Percentiles rank a stretch among this genome's conserved stretches.
These are phyloP conservation scores for Zosterops japonicus DNA, from an alignment of 2,113 vertebrate genomes.

Conservation along the genomic window DNA sequence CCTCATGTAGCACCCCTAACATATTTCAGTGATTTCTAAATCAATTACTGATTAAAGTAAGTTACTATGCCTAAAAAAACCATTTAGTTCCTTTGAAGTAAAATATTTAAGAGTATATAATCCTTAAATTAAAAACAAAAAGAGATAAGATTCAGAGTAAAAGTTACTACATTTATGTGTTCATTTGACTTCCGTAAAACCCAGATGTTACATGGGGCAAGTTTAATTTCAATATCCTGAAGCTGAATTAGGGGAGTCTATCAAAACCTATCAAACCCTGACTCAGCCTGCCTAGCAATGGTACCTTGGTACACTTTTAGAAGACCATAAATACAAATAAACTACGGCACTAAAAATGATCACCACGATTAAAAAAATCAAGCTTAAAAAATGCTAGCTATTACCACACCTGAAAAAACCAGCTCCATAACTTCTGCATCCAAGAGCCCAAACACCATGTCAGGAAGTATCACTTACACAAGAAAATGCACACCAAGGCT, in stretches of 20 bases:
- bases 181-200: neutral
- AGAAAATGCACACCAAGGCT: neutral
- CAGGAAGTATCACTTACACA: neutral
- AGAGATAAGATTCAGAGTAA: neutral
- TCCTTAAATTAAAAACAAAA: neutral
- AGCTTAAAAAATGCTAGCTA: neutral
- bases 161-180: neutral
- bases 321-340: neutral
- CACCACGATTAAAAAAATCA: neutral
- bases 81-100: neutral
- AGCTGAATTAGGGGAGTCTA: neutral
- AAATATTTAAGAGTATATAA: neutral
- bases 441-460: neutral
- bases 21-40: neutral
- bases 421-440: neutral
- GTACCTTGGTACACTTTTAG: neutral
- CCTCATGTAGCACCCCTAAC: neutral
- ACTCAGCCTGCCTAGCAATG: neutral
- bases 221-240: neutral
- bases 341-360: conserved; percentile 11
- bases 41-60: neutral
- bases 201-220: neutral
- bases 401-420: neutral
- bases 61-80: neutral
- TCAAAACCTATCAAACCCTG: neutral